phyloP scores from a whole-genome alignment of 2,888 invertebrate genomes.

The Cephus pygmeus region DNA sequence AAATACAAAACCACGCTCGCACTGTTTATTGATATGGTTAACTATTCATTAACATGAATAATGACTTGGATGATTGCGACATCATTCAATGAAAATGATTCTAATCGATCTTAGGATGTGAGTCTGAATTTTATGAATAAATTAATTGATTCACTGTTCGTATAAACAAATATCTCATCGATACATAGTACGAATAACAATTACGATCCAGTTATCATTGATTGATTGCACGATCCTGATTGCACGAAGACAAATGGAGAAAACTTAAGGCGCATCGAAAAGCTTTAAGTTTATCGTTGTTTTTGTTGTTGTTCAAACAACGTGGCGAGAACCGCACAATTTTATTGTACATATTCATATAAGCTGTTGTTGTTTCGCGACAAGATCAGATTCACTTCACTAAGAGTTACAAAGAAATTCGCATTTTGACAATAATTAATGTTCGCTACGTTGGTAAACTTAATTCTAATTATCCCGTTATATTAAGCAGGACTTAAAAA shows the following conservation, averaged over 20 bases:
- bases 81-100: background rate
- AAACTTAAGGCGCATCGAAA: background rate
- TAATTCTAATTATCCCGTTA: background rate
- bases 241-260: background rate
- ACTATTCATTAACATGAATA: background rate
- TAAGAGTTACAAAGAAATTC: background rate
- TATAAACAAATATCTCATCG: background rate
- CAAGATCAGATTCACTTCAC: no score
- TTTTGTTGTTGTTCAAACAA: background rate
- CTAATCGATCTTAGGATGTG: background rate
- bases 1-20: background rate
- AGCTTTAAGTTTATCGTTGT: background rate
- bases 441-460: background rate
- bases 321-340: background rate
- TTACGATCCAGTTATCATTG: background rate
- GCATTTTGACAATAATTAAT: background rate
- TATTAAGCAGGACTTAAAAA: background rate
- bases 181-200: background rate
- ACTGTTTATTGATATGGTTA: background rate
- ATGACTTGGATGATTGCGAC: background rate
- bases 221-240: background rate
- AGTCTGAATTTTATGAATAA: background rate
- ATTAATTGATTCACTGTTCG: background rate
- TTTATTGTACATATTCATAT: background rate
- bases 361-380: no score